Evolutionary conservation across 2,888 invertebrate species (phyloP).

Genomic region (Cistogaster globosa): DNA sequence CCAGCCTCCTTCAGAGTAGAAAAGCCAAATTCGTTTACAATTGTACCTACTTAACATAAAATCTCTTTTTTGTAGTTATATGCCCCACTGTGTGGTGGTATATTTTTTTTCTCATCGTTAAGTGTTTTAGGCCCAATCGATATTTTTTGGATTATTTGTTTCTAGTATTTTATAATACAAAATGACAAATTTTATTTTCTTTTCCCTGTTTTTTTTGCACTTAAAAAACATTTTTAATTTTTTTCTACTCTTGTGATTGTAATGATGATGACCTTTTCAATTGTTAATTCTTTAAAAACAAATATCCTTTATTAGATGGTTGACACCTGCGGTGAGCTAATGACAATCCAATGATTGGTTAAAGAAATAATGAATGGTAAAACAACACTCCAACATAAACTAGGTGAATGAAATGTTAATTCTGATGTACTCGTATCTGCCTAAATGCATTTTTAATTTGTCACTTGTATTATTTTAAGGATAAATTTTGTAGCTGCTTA

Average conservation of each 20-base stretch:
- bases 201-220: conserved; percentile 7
- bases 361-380: background rate
- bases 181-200: background rate
- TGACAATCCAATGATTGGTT: conserved; percentile 11
- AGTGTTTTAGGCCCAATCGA: background rate
- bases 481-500: too few relatives aligned
- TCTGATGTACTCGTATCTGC: background rate
- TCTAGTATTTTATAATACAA: background rate
- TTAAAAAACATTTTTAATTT: background rate
- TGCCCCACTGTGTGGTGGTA: background rate
- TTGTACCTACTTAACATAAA: too few relatives aligned
- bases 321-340: conserved; percentile 39
- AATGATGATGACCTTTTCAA: conserved; percentile 6
- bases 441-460: conserved; percentile 54
- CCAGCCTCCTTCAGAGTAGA: too few relatives aligned
- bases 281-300: conserved; percentile 2
- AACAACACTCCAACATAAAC: background rate
- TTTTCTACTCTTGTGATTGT: background rate
- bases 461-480: conserved; percentile 34
- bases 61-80: too few relatives aligned
- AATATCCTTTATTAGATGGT: conserved; percentile 1
- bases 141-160: background rate
- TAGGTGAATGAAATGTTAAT: background rate
- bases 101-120: background rate
- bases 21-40: too few relatives aligned